Conservation (phyloP, 1,140 invertebrate genomes). For the Theocolax elegans region DNA sequence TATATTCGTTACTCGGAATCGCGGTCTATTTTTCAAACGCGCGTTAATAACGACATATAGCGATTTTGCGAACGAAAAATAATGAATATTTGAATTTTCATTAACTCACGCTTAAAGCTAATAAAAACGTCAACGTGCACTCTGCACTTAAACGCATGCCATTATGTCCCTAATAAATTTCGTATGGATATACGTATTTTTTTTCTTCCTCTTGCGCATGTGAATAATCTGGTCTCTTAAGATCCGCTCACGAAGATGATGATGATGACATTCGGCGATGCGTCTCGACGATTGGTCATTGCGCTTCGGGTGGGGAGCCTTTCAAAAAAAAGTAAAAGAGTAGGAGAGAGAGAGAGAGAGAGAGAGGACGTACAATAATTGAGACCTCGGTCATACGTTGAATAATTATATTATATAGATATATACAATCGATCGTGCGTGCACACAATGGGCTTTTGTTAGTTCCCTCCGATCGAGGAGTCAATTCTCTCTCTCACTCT, state of each 20-base stretch:
- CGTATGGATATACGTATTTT: not conserved
- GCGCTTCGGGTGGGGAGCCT: not conserved
- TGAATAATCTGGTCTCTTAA: not conserved
- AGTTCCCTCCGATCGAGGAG: slow-evolving; percentile 1
- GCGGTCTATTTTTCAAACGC: not conserved
- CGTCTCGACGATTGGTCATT: slow-evolving; percentile 18
- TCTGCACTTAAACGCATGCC: not conserved
- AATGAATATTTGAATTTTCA: slow-evolving; percentile 19
- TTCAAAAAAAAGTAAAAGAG: not conserved
- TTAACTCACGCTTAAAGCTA: not conserved
- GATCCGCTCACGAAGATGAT: slow-evolving; percentile 3
- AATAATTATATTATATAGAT: slow-evolving; percentile 36
- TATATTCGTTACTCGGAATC: not conserved
- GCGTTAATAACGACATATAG: not conserved
- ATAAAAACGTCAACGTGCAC: not conserved
- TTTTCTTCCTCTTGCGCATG: slow-evolving; percentile 8
- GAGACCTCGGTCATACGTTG: slow-evolving; percentile 22
- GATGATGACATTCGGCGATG: slow-evolving; percentile 32
- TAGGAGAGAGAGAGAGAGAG: not conserved
- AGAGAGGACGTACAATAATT: slow-evolving; percentile 29
- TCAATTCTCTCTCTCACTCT: slow-evolving; percentile 32
- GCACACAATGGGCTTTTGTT: slow-evolving; percentile 42
- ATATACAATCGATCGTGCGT: not conserved
- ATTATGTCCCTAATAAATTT: slow-evolving; percentile 31
- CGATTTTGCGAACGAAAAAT: not conserved